A percentile compares a stretch with the other conserved stretches of the same genome.
Conservation (phyloP, 2,888 invertebrate genomes). For the Podabrus alpinus region DNA sequence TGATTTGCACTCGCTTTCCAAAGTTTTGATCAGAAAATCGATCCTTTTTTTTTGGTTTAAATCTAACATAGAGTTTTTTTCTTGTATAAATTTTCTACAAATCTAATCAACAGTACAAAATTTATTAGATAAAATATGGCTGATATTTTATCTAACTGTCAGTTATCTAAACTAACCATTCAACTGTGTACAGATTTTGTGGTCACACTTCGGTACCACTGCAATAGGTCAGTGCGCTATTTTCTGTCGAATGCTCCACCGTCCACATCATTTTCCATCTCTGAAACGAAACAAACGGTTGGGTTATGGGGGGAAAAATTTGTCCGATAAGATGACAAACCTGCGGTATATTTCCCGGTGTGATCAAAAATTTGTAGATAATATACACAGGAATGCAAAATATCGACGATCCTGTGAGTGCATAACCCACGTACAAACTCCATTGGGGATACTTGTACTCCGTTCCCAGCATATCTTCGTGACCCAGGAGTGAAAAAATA, state of each 20-base stretch:
- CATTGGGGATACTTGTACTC: conserved; percentile 78
- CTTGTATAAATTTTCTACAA: conserved; percentile 18
- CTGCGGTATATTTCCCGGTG: conserved; percentile 64
- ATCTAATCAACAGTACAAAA: conserved; percentile 22
- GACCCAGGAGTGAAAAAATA: conserved; percentile 78
- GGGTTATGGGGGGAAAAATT: neutral
- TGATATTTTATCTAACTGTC: conserved; percentile 38
- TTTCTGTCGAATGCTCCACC: conserved; percentile 55
- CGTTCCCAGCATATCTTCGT: conserved; percentile 78
- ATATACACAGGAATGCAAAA: conserved; percentile 85
- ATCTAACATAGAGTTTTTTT: neutral
- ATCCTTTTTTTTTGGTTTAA: neutral
- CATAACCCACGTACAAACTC: conserved; percentile 81
- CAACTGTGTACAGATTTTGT: conserved; percentile 52
- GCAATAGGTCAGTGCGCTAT: conserved; percentile 55
- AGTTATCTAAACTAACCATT: conserved; percentile 51
- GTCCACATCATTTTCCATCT: conserved; percentile 58
- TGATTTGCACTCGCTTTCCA: neutral
- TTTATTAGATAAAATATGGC: conserved; percentile 43
- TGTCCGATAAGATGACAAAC: conserved; percentile 46
- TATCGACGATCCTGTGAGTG: conserved; percentile 82
- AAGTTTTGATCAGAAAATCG: neutral
- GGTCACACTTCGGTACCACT: conserved; percentile 61
- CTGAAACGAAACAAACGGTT: conserved; percentile 49
- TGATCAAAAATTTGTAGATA: conserved; percentile 73